Conservation (phyloP, 2,888 invertebrate genomes). For the Deilephila porcellus region DNA sequence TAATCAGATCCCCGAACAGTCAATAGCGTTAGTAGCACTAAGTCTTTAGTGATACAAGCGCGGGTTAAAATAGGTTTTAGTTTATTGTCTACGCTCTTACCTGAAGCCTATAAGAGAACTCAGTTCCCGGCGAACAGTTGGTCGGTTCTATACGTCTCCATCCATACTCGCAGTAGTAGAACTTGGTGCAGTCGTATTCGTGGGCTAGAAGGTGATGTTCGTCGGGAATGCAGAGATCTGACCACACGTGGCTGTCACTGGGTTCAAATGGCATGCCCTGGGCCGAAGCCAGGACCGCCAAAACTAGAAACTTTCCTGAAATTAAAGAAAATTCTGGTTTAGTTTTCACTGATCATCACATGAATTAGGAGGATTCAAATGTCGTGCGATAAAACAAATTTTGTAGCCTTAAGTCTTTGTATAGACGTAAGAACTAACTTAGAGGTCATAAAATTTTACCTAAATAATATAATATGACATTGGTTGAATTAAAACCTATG, state of each 20-base stretch:
- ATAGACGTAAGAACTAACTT: no score
- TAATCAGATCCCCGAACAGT: no score
- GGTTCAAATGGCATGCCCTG: conserved; percentile 43
- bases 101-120: conserved; percentile 59
- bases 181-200: conserved; percentile 69
- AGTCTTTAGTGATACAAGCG: no score
- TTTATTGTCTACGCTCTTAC: conserved; percentile 42
- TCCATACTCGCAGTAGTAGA: conserved; percentile 74
- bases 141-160: conserved; percentile 48
- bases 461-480: neutral
- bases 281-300: conserved; percentile 48
- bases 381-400: no score
- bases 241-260: conserved; percentile 81
- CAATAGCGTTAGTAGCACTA: no score
- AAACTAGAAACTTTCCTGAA: conserved; percentile 53
- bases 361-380: no score
- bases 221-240: conserved; percentile 87
- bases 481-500: neutral
- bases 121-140: conserved; percentile 61
- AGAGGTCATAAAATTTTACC: neutral
- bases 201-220: conserved; percentile 65
- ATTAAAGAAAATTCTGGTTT: conserved; percentile 1
- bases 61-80: neutral
- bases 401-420: no score
- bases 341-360: no score